Evolutionary conservation across 2,797 vertebrate species (phyloP).

Genomic region (Cryptoprocta ferox): DNA sequence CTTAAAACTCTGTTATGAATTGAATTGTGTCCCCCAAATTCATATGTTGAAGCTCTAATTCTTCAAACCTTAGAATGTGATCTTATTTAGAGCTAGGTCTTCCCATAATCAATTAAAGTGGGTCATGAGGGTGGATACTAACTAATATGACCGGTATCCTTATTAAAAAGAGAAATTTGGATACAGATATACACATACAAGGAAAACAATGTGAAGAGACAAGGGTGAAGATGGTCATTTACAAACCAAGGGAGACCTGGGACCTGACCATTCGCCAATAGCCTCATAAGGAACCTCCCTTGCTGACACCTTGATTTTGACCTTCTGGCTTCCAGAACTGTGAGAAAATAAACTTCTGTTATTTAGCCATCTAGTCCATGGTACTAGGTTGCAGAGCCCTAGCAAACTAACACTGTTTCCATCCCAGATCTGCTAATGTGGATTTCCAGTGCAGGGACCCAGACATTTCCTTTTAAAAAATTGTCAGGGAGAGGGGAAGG

Average conservation of each 20-base stretch:
- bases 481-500: neutral
- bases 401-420: neutral
- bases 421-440: neutral
- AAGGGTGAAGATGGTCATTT: fast-evolving
- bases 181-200: neutral
- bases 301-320: neutral
- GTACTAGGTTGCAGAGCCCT: no score
- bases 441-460: neutral
- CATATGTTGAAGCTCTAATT: neutral
- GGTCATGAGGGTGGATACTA: neutral
- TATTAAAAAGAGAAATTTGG: neutral
- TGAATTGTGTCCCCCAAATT: neutral
- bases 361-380: neutral
- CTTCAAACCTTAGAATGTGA: neutral
- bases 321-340: neutral
- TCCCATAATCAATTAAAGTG: neutral
- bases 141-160: neutral
- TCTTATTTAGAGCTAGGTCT: neutral
- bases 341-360: neutral
- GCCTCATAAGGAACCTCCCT: neutral
- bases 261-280: neutral
- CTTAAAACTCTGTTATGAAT: neutral
- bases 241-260: neutral
- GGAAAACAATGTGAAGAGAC: neutral
- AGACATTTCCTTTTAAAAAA: neutral